Base-by-base conservation (phyloP, 2,888 invertebrate genomes). In the Sisyra nigra region DNA sequence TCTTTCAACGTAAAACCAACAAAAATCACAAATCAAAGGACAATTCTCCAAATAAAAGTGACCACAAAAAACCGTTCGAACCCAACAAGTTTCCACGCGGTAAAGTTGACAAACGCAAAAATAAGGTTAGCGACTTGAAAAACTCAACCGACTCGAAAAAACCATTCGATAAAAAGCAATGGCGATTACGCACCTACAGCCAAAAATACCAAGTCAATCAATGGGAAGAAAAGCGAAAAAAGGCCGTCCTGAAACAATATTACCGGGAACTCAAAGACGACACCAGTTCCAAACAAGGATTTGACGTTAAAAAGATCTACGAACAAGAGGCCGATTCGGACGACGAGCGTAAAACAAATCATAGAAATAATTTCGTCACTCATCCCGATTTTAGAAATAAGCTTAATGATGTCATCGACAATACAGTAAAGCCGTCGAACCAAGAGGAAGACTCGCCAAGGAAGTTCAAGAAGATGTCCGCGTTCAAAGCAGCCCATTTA, bases 201-300 rank as follows among this genome's bases (percentile, higher is more conserved):
- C 76, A 77, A 42, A 78, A 79, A 53, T 76, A 73, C 48, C 78
- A 77, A 59, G 60, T 80, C 14, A 67, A 76, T 31, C 71, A 79
- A 55, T 80, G 76, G 76, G 74, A 80, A 50, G 73, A 77, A 40
- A 69, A 67, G 48, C 64, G 75, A 14, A 77, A 74, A 53, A 74
- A 73, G 48, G 62, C 63, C 38, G 56, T 76, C 32, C 52, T 75
- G 6, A 62, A 67, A 24, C 63, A 68, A 46, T 76, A 74, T 52
- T 67, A 72, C 40, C 75, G 72, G 52, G 68, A 72, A 36, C 51
- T 71, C 0, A 65, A 67, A 50, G 66, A 66, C 49, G 71, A 72
- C 39, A 46, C 51, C 14, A 49, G 54, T 10, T 48, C 51, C 10
- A 43, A 40, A 14, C 55, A 66, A 1, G 62, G 65, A 7, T 66